These are phyloP conservation scores for Gastrophysa polygoni DNA, from an alignment of 2,888 invertebrate genomes.

Conservation along the genomic window DNA sequence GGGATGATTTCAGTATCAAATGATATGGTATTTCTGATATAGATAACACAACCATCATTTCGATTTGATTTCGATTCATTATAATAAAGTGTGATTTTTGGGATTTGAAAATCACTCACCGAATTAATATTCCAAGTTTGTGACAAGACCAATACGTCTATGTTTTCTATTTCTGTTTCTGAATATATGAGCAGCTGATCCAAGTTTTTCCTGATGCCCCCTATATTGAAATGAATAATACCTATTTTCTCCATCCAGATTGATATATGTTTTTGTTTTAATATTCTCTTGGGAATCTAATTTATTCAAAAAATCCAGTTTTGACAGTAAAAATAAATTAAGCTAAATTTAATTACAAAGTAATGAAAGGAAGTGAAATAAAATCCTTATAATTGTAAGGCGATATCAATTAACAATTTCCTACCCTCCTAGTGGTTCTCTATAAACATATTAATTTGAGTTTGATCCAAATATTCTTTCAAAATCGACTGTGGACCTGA, in stretches of 20 bases:
- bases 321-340: no score
- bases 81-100: background rate
- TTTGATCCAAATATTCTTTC: no score
- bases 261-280: background rate
- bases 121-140: background rate
- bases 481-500: background rate
- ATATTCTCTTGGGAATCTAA: background rate
- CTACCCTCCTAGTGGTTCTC: no score
- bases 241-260: background rate
- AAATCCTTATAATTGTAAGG: no score
- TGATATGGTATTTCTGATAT: background rate
- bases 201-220: background rate
- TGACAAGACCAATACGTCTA: background rate
- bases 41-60: background rate
- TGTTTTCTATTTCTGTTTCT: background rate
- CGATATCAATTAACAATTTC: no score
- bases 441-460: no score
- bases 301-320: background rate
- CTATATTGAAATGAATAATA: background rate
- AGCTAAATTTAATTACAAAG: background rate
- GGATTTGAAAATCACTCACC: constrained; percentile 1
- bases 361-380: no score
- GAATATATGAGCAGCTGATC: background rate
- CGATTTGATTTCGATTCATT: background rate
- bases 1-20: background rate